These are phyloP conservation scores for Micrasema minimum DNA, from an alignment of 1,140 invertebrate genomes.

Conservation along the genomic window DNA sequence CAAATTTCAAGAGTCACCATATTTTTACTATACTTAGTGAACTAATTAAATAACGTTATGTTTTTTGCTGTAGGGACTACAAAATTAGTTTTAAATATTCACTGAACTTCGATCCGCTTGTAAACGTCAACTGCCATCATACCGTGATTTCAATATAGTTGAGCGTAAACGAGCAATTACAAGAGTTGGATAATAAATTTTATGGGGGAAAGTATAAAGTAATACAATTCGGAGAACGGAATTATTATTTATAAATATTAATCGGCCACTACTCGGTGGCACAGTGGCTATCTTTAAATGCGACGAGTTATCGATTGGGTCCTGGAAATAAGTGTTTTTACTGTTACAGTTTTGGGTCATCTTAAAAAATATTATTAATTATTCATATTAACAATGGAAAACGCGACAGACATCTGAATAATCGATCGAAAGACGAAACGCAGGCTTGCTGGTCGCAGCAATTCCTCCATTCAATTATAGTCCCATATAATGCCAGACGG, in stretches of 20 bases:
- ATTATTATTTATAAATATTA: neutral
- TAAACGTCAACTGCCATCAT: constrained; percentile 2
- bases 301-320: too few relatives aligned
- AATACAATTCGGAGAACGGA: constrained; percentile 4
- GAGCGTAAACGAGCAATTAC: neutral
- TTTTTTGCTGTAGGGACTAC: neutral
- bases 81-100: neutral
- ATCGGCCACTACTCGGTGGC: too few relatives aligned
- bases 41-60: too few relatives aligned
- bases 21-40: too few relatives aligned
- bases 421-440: neutral
- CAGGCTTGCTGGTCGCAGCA: too few relatives aligned
- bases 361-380: neutral
- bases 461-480: too few relatives aligned
- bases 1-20: too few relatives aligned
- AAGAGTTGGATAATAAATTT: constrained; percentile 20
- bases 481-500: too few relatives aligned
- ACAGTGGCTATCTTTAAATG: too few relatives aligned
- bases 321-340: neutral
- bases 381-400: neutral
- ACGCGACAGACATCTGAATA: neutral
- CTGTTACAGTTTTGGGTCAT: neutral
- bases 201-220: constrained; percentile 7
- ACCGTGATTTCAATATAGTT: neutral
- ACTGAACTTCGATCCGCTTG: neutral